These are phyloP conservation scores for Triops longicaudatus DNA, from an alignment of 1,140 invertebrate genomes.

Conservation along the genomic window DNA sequence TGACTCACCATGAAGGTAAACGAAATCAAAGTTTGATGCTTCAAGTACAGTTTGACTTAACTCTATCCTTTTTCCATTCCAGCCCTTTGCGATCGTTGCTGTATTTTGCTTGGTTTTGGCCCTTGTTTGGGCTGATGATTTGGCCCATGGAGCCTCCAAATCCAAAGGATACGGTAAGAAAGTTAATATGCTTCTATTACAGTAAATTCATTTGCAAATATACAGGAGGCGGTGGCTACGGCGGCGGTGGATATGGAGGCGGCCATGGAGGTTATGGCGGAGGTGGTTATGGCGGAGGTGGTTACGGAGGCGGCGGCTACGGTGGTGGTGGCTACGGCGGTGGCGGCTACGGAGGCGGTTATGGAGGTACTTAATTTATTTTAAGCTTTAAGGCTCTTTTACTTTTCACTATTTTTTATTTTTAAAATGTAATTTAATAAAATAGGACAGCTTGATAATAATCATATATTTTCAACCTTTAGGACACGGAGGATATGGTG, in stretches of 20 bases:
- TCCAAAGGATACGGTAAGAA: not conserved
- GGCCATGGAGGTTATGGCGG: not conserved
- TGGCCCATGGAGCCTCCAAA: constrained; percentile 3
- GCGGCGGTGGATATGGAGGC: not conserved
- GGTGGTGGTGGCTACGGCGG: not conserved
- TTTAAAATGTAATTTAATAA: too few species aligned
- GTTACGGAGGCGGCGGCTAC: not conserved
- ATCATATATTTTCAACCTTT: too few species aligned
- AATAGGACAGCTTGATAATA: too few species aligned
- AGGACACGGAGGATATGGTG: not conserved
- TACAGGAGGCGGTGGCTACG: not conserved
- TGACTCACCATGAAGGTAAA: not conserved
- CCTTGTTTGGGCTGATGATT: not conserved
- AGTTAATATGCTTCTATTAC: too few species aligned
- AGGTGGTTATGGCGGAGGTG: not conserved
- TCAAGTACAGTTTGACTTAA: not conserved
- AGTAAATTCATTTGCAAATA: not conserved
- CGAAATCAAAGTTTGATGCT: not conserved
- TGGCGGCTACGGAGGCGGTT: not conserved
- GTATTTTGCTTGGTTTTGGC: not conserved
- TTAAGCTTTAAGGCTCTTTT: too few species aligned
- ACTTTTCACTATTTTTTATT: too few species aligned
- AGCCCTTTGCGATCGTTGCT: not conserved
- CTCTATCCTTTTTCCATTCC: not conserved
- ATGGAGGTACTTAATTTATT: not conserved